A percentile compares a stretch with the other conserved stretches of the same genome.
Evolutionary conservation across 2,797 vertebrate species (phyloP).

Genomic region (Macropodus opercularis): DNA sequence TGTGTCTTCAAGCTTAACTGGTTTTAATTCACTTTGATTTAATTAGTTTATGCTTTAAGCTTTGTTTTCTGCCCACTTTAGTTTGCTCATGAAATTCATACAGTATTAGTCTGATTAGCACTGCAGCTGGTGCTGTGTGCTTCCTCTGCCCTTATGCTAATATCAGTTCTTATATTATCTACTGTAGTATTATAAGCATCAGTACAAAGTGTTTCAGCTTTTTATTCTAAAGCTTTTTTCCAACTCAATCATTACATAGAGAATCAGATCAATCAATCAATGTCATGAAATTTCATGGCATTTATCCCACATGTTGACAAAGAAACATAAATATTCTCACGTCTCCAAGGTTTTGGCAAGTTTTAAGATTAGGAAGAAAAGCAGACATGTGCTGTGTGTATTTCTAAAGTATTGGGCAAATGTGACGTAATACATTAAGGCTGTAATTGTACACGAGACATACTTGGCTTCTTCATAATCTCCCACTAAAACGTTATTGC

Average conservation of each 20-base stretch:
- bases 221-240: background rate
- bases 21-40: no score
- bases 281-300: background rate
- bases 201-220: background rate
- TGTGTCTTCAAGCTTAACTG: no score
- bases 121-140: background rate
- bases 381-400: no score
- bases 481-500: conserved; percentile 9
- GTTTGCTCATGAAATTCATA: no score
- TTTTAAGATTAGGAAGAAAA: no score
- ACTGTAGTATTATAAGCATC: background rate
- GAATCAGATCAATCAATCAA: background rate
- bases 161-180: background rate
- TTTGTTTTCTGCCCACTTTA: no score
- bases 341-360: background rate
- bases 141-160: background rate
- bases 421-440: background rate
- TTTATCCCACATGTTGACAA: background rate
- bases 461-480: background rate
- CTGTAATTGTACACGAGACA: background rate
- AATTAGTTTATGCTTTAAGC: no score
- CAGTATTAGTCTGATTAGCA: no score
- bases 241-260: no score
- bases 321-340: background rate
- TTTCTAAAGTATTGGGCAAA: no score